Percentiles rank a stretch among this genome's conserved stretches.
Evolutionary conservation across 64 coral and sea anemone species (phyloP).

Genomic region (Trachythela sp.): DNA sequence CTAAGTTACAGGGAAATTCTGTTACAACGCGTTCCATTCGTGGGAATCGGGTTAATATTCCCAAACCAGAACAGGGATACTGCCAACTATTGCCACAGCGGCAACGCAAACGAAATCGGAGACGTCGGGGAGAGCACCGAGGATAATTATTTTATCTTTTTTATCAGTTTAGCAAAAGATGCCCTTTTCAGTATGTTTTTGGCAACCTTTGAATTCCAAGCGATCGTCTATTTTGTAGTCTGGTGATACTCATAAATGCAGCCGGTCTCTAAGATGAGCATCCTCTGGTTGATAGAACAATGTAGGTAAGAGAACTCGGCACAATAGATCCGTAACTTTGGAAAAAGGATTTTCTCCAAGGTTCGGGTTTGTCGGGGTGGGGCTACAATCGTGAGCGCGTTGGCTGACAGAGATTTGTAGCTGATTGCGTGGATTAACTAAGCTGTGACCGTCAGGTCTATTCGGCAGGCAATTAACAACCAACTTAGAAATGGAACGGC

Average conservation of each 20-base stretch:
- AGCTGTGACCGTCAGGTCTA: neutral
- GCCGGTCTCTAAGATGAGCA: slow-evolving; percentile 17
- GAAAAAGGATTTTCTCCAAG: slow-evolving; percentile 22
- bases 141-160: neutral
- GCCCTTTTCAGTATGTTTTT: neutral
- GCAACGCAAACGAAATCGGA: slow-evolving; percentile 6
- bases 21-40: neutral
- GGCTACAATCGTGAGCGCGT: neutral
- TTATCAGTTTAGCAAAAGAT: neutral
- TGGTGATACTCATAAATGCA: neutral
- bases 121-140: neutral
- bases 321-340: slow-evolving; percentile 22
- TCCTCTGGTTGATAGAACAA: slow-evolving; percentile 19
- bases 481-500: neutral
- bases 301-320: slow-evolving; percentile 23
- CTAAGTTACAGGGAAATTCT: neutral
- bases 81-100: neutral
- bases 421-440: neutral
- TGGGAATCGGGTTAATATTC: neutral
- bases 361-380: neutral
- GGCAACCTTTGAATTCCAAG: neutral
- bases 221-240: neutral
- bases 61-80: no score
- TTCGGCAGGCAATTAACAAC: slow-evolving; percentile 16
- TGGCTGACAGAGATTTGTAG: neutral